Evolutionary conservation across 2,797 vertebrate species (phyloP), one percentile per base, ranked within the genome.

Genomic region (Cyprinodon diabolis): DNA sequence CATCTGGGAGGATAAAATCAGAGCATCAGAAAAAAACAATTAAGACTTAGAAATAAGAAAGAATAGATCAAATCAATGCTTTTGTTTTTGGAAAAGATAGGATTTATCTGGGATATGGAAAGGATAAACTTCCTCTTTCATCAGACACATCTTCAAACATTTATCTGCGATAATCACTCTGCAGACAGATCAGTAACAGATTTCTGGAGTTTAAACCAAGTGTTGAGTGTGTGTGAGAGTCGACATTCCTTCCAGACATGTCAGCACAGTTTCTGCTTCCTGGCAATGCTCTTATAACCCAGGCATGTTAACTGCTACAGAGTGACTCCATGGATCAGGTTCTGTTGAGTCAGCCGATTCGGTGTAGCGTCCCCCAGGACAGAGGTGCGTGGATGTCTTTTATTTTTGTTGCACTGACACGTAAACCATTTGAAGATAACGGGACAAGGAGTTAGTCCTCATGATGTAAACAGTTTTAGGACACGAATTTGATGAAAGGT

Each of bases 161-260:
- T 8, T 13, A 23, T 15, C 13, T 13, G 43, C 7, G 19, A 49
- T 68, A 56, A 47, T 66, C 40, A 19, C 47, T 19, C 63, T 6
- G 47, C 30, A 52, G 49, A 68, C 30, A 35, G 66, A 68, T 40
- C 66, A 21, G 1, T 54, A 54, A 21, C 49, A 40, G 49, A 40
- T 54, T 2, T 25, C n/a, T 67, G 15, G 25, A 4, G 7, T 51
- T 48, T 68, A 6, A 68, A 52, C 30, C 19, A 14, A 12, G 37
- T 55, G 67, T 55, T 69, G 68, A 57, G 68, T 11, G 48, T 10
- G 69, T 54, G 57, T 35, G 40, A 15, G 71, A 17, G 71, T 37
- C 2, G 62, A 45, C 62, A 66, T 73, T 73, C 71, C 51, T 73
- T 73, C 62, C 71, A 73, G 71, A 73, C 71, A 52, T 66, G 71